A percentile compares a stretch with the other conserved stretches of the same genome.
Conservation (phyloP, 2,888 invertebrate species). For the Pheosia tremula region DNA sequence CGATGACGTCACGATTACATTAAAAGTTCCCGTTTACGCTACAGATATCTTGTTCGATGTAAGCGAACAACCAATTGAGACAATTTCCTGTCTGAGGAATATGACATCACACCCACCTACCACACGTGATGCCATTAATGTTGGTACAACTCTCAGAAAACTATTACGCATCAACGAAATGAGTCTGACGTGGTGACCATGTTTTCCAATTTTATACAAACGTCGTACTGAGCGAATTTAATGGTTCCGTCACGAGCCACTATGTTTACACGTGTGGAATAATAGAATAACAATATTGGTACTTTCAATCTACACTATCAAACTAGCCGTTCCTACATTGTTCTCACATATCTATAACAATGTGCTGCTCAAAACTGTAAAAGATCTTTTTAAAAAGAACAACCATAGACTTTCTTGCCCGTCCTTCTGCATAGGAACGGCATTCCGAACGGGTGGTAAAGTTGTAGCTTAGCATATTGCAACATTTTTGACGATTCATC, state of each 20-base stretch:
- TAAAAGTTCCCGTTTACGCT: neutral
- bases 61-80: slow-evolving; percentile 50
- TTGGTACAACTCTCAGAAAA: slow-evolving; percentile 25
- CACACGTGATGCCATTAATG: slow-evolving; percentile 51
- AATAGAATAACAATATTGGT: neutral
- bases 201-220: no score
- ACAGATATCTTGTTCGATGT: slow-evolving; percentile 3
- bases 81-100: slow-evolving; percentile 50
- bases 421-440: no score
- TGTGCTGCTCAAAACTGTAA: no score
- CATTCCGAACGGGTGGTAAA: no score
- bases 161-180: slow-evolving; percentile 7
- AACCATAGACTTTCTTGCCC: no score
- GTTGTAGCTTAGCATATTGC: no score
- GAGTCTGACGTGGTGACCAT: neutral
- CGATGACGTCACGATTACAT: no score
- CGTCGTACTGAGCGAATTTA: neutral
- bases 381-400: no score
- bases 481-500: no score
- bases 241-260: slow-evolving; percentile 2
- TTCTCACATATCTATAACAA: no score
- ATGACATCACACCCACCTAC: slow-evolving; percentile 54
- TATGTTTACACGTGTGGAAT: neutral
- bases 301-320: neutral
- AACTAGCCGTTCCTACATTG: neutral